Evolutionary conservation across 2,888 invertebrate genomes (phyloP), one percentile per base, ranked within the genome.

Genomic region (Scaptodrosophila latifasciaeformis): DNA sequence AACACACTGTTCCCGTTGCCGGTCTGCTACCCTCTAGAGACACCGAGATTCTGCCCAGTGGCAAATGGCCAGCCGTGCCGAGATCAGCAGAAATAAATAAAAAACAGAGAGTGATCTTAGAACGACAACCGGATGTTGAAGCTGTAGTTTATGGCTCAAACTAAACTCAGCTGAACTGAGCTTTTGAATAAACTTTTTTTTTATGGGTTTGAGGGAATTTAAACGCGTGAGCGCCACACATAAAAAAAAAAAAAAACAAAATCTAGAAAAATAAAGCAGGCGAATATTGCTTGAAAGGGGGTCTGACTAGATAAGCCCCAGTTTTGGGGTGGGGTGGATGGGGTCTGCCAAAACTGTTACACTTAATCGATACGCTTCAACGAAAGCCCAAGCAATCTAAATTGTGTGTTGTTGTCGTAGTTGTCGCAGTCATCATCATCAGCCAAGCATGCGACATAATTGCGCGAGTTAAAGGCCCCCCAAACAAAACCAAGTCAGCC

Each of bases 371-470:
- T 77, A 79, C 67, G 82, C 75, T 81, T 70, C 72, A 84, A 76
- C 77, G 74, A 83, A 82, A 79, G 61, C 70, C 64, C 68, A 70
- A 68, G 81, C 78, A 59, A 64, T 69, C 30, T 30, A 30, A 12
- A 30, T 12, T 12, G 30, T 30, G 12, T 34, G 47, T 40, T 42
- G 46, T 53, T 30, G 66, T 71, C 51, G 67, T 67, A 56, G 61
- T 77, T 72, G 72, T 66, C 81, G 81, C 69, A 75, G 81, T 75
- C 75, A 81, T 76, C 84, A 82, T 82, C 81, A 84, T 83, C 81
- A 83, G 61, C 79, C 71, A 74, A 80, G 76, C 81, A 83, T 83
- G 82, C 81, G 71, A 79, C 83, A 81, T 81, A 81, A 83, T 81
- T 81, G 83, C 77, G 79, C 77, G 81, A 83, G 77, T 81, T 79